phyloP scores from a whole-genome alignment of 2,888 invertebrate genomes.

The Catonia carolina region DNA sequence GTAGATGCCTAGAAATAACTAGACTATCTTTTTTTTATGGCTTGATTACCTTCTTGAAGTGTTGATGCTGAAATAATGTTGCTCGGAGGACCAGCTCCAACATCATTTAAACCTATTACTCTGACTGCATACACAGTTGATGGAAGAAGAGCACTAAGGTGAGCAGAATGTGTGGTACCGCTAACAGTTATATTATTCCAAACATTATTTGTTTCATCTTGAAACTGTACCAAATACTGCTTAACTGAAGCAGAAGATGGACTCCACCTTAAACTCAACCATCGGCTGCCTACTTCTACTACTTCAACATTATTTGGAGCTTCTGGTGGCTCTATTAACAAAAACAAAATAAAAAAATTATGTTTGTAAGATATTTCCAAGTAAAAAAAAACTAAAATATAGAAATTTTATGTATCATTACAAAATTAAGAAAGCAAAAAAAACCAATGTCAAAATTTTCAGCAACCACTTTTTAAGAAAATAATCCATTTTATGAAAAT shows the following conservation, averaged over 20 bases:
- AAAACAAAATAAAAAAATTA: neutral
- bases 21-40: too few relatives aligned
- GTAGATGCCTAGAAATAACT: too few relatives aligned
- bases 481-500: too few relatives aligned
- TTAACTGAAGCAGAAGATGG: constrained; percentile 42
- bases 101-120: constrained; percentile 75
- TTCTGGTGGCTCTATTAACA: constrained; percentile 43
- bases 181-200: constrained; percentile 41
- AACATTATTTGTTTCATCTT: constrained; percentile 31
- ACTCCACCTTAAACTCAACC: constrained; percentile 43
- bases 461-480: too few relatives aligned
- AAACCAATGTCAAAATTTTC: too few relatives aligned
- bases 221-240: constrained; percentile 44
- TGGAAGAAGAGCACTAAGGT: constrained; percentile 52
- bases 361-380: too few relatives aligned
- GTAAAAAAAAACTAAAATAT: too few relatives aligned
- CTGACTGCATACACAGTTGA: constrained; percentile 76
- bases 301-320: constrained; percentile 42
- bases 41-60: constrained; percentile 71
- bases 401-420: too few relatives aligned
- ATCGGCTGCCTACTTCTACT: constrained; percentile 41
- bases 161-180: constrained; percentile 32
- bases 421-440: too few relatives aligned
- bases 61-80: constrained; percentile 70
- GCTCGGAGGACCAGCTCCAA: constrained; percentile 72